These are phyloP conservation scores for Hesperophylax magnus DNA, from an alignment of 1,140 invertebrate species.

Conservation along the genomic window DNA sequence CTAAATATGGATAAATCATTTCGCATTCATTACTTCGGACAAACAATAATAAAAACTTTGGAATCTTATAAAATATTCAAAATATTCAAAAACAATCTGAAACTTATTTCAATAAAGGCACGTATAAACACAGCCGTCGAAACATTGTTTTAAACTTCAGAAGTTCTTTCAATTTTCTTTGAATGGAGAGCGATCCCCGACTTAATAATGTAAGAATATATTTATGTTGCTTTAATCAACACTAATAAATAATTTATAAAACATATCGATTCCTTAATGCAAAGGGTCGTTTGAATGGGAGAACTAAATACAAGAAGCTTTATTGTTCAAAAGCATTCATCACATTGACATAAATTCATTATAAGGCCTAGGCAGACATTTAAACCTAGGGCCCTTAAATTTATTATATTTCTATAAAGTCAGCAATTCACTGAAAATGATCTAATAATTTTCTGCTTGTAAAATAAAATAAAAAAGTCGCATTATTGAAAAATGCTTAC, in stretches of 20 bases:
- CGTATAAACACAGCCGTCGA: no score
- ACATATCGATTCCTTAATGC: slow-evolving; percentile 15
- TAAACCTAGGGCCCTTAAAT: not conserved
- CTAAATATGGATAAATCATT: no score
- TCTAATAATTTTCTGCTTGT: not conserved
- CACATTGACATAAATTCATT: slow-evolving; percentile 6
- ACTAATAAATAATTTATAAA: slow-evolving; percentile 8
- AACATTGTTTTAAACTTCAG: no score
- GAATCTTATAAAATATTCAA: no score
- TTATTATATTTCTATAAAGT: not conserved
- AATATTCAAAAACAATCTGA: no score
- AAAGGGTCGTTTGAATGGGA: not conserved
- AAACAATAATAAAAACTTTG: no score
- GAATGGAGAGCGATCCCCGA: not conserved
- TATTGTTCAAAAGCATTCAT: slow-evolving; percentile 6
- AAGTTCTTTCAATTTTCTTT: no score
- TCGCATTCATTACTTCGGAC: no score
- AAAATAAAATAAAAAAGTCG: no score
- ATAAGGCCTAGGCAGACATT: slow-evolving; percentile 11
- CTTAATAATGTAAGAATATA: not conserved
- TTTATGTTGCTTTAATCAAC: slow-evolving; percentile 3
- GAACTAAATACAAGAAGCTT: not conserved
- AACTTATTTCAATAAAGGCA: no score
- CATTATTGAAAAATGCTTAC: no score
- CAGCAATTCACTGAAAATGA: not conserved